phyloP scores from a whole-genome alignment of 1,140 invertebrate genomes.

The Bombus pascuorum region DNA sequence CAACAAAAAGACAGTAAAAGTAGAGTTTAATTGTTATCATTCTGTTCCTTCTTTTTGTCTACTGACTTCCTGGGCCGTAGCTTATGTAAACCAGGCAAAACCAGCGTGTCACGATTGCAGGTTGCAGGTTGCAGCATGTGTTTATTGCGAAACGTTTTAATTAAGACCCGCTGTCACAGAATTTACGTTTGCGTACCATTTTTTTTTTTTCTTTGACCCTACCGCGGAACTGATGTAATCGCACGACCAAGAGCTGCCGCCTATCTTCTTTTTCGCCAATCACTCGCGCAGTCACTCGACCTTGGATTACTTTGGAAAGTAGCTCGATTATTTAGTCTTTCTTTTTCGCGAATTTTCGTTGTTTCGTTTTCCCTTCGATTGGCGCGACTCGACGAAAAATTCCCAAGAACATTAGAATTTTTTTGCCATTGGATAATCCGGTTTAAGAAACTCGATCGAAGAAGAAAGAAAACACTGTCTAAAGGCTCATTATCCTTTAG shows the following conservation, averaged over 20 bases:
- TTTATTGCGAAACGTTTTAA: slow-evolving; percentile 22
- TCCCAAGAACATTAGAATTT: neutral
- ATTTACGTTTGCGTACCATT: neutral
- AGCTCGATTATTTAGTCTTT: too few species aligned
- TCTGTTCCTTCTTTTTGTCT: neutral
- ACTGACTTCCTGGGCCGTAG: neutral
- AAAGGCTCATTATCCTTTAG: too few species aligned
- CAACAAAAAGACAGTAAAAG: too few species aligned
- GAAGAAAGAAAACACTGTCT: neutral
- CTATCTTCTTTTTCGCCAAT: neutral
- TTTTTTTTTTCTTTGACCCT: neutral
- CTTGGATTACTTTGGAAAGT: neutral
- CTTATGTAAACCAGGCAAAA: neutral
- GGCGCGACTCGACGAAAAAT: too few species aligned
- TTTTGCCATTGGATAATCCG: neutral
- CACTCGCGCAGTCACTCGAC: too few species aligned
- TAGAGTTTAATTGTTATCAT: neutral
- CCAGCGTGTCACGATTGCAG: neutral
- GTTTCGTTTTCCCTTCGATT: neutral
- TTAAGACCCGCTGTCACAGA: neutral
- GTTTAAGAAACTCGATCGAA: neutral
- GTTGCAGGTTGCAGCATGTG: neutral
- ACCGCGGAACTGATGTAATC: neutral
- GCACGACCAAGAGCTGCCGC: neutral
- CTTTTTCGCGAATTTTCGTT: neutral